Percentiles rank a stretch among this genome's conserved stretches.
phyloP scores from a whole-genome alignment of 2,888 invertebrate genomes.

The Lasioglossum morio region DNA sequence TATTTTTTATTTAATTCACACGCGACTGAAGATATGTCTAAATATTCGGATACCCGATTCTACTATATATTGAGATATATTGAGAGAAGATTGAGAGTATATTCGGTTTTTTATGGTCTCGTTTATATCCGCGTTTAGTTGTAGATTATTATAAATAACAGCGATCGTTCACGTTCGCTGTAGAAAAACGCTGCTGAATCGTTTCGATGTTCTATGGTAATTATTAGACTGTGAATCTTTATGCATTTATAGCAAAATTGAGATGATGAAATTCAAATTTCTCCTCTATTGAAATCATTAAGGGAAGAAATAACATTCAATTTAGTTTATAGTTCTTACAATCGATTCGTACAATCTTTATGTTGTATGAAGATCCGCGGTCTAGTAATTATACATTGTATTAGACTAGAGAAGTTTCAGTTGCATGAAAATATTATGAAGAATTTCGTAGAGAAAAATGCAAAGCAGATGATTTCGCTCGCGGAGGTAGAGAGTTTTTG shows the following conservation, averaged over 20 bases:
- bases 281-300: no score
- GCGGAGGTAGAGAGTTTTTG: background rate
- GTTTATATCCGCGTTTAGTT: background rate
- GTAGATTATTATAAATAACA: background rate
- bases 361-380: no score
- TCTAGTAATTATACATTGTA: no score
- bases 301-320: no score
- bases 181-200: background rate
- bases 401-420: no score
- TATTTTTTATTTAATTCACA: slow-evolving; percentile 5
- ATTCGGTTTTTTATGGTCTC: background rate
- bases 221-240: no score
- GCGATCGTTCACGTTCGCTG: background rate
- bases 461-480: background rate
- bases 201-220: background rate
- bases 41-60: background rate
- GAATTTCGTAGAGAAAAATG: background rate
- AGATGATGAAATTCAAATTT: no score
- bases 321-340: no score
- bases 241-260: no score
- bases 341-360: no score
- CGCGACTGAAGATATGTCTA: background rate
- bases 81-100: background rate
- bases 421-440: background rate
- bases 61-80: background rate